phyloP scores from a whole-genome alignment of 2,888 invertebrate species.

The Coelopa pilipes region DNA sequence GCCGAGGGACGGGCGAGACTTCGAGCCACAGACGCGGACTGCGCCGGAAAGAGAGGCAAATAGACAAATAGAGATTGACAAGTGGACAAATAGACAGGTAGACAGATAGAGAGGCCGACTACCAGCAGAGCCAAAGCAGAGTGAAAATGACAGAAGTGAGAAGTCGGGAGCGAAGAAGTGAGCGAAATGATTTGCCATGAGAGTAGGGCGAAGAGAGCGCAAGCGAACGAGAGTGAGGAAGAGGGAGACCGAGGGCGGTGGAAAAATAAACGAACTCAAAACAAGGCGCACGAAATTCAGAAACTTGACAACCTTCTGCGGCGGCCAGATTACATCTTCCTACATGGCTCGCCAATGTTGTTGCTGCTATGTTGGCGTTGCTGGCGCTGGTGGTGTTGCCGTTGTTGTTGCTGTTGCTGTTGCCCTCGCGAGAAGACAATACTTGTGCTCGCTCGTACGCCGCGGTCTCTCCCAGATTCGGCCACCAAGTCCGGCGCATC shows the following conservation, averaged over 20 bases:
- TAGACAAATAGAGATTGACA: not conserved
- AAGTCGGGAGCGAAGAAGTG: not conserved
- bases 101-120: constrained; percentile 23
- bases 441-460: too few relatives aligned
- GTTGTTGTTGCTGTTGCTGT: constrained; percentile 27
- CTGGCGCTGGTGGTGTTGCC: constrained; percentile 24
- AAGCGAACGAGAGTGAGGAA: too few relatives aligned
- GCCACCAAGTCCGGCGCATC: not conserved
- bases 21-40: constrained; percentile 10
- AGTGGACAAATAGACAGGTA: constrained; percentile 18
- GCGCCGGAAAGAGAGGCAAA: too few relatives aligned
- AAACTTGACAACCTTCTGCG: constrained; percentile 44
- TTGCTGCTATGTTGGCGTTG: constrained; percentile 21
- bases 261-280: constrained; percentile 38
- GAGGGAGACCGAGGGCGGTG: not conserved
- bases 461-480: too few relatives aligned
- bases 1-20: too few relatives aligned
- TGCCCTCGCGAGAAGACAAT: not conserved
- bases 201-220: too few relatives aligned
- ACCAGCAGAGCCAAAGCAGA: constrained; percentile 11
- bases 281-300: too few relatives aligned
- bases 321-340: constrained; percentile 48
- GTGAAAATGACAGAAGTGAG: constrained; percentile 22
- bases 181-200: constrained; percentile 26
- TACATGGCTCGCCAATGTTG: constrained; percentile 41